Conservation (phyloP, 2,888 invertebrate genomes). For the Fragum whitleyi region DNA sequence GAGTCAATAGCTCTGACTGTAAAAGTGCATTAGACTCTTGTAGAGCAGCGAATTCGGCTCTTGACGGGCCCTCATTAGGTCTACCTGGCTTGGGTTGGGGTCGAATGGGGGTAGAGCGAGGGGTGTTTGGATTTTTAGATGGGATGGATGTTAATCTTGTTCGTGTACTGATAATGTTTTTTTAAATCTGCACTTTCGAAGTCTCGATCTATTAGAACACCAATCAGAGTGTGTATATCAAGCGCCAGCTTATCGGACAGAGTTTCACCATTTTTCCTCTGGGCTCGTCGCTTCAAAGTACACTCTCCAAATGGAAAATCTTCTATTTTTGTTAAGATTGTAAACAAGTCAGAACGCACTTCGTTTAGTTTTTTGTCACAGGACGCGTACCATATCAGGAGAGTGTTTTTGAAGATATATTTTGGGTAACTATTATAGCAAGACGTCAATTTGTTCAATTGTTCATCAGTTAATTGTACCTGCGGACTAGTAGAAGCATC, state of each 20-base stretch:
- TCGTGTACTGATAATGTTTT: background rate
- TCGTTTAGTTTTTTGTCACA: constrained; percentile 11
- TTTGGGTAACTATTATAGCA: background rate
- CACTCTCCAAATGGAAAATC: background rate
- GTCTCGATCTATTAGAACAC: background rate
- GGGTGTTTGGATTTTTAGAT: background rate
- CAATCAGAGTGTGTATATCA: constrained; percentile 2
- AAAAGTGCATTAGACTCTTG: background rate
- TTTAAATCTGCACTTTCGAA: background rate
- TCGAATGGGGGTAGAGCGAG: background rate
- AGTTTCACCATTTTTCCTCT: background rate
- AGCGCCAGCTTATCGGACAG: background rate
- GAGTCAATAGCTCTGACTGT: background rate
- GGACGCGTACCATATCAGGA: background rate
- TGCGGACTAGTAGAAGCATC: background rate
- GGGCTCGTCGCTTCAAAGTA: background rate
- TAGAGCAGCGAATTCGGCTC: background rate
- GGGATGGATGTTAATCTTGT: background rate
- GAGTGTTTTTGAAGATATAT: background rate
- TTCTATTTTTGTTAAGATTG: background rate
- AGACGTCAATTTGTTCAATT: background rate
- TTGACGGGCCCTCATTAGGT: background rate
- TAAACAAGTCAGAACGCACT: background rate
- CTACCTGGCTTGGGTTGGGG: background rate
- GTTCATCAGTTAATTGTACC: background rate